Percentiles rank a stretch among this genome's conserved stretches.
These are phyloP conservation scores for Macroteleia sp. DNA, from an alignment of 2,888 invertebrate species.

Conservation along the genomic window DNA sequence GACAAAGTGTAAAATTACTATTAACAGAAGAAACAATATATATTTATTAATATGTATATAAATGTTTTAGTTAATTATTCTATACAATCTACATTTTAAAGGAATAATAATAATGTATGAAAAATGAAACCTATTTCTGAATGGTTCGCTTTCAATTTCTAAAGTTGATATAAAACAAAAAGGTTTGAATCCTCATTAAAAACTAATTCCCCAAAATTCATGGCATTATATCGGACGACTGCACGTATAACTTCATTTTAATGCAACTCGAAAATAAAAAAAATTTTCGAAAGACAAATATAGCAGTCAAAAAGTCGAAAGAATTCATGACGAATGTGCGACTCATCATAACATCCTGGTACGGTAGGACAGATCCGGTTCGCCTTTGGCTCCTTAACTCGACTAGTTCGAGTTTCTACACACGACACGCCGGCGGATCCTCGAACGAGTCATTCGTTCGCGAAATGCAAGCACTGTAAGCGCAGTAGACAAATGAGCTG, in stretches of 20 bases:
- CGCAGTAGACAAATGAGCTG: slow-evolving; percentile 82
- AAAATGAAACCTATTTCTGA: too few species aligned
- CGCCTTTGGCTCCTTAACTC: slow-evolving; percentile 75
- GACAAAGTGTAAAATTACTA: too few species aligned
- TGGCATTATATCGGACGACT: too few species aligned
- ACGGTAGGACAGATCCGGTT: slow-evolving; percentile 75
- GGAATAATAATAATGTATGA: too few species aligned
- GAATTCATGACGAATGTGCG: slow-evolving; percentile 55
- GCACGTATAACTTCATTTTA: slow-evolving; percentile 18
- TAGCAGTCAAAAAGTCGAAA: slow-evolving; percentile 39
- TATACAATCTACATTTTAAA: too few species aligned
- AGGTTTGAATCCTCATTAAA: too few species aligned
- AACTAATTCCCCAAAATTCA: too few species aligned
- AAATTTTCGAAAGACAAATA: slow-evolving; percentile 28
- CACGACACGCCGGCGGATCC: slow-evolving; percentile 65
- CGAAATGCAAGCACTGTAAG: slow-evolving; percentile 74
- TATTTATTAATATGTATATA: too few species aligned
- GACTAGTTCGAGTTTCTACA: slow-evolving; percentile 73
- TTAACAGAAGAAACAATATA: too few species aligned
- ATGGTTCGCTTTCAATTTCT: too few species aligned
- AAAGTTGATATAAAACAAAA: too few species aligned
- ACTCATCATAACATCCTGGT: slow-evolving; percentile 57
- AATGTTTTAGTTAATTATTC: too few species aligned
- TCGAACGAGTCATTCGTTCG: slow-evolving; percentile 57
- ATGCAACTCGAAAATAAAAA: slow-evolving; percentile 4